A percentile compares a stretch with the other conserved stretches of the same genome.
phyloP scores from a whole-genome alignment of 2,113 vertebrate species.

The Gnathonemus echidnorhynchus region DNA sequence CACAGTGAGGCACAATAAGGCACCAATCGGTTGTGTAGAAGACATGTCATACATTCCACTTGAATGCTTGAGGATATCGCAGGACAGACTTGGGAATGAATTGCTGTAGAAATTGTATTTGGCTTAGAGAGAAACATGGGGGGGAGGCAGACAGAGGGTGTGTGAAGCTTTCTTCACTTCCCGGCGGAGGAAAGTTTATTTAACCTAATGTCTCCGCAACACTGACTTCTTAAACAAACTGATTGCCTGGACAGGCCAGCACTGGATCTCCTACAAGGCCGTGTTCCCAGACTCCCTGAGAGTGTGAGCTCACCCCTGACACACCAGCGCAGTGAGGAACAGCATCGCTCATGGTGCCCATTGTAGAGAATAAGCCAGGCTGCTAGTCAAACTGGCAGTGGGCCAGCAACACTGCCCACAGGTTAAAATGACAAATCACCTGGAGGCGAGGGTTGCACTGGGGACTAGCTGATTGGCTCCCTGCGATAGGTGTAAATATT shows the following conservation, averaged over 20 bases:
- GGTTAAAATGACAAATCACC: not conserved
- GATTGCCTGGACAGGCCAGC: not conserved
- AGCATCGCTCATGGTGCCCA: not conserved
- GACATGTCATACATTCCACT: not conserved
- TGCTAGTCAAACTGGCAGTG: not conserved
- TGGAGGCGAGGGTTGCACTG: not conserved
- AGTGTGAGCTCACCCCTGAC: not conserved
- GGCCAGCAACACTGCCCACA: not conserved
- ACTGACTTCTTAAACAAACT: not conserved
- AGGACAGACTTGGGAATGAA: not conserved
- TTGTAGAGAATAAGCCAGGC: not conserved
- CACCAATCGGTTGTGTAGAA: not conserved
- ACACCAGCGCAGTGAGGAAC: not conserved
- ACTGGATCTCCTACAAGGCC: not conserved
- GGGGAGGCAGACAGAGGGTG: not conserved
- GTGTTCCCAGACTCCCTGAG: not conserved
- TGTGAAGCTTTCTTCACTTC: not conserved
- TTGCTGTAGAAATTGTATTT: not conserved
- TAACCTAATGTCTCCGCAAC: not conserved
- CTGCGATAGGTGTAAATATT: not conserved
- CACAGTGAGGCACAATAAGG: not conserved
- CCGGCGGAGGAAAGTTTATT: not conserved
- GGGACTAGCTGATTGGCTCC: not conserved
- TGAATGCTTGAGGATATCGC: not conserved
- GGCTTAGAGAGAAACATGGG: not conserved